A percentile compares a stretch with the other conserved stretches of the same genome.
phyloP scores from a whole-genome alignment of 2,888 invertebrate genomes.

The Dioctria rufipes region DNA sequence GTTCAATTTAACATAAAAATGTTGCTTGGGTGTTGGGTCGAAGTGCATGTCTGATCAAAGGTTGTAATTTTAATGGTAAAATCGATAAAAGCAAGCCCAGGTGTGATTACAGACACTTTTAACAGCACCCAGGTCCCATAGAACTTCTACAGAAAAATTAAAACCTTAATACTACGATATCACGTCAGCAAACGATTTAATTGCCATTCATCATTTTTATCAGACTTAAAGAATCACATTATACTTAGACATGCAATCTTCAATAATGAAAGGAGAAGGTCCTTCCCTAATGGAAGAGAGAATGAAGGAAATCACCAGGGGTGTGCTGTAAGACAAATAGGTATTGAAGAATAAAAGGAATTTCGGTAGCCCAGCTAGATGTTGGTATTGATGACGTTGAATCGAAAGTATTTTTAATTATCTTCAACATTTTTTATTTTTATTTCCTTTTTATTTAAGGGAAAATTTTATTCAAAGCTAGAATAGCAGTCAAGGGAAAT shows the following conservation, averaged over 20 bases:
- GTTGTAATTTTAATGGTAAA: constrained; percentile 25
- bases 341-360: constrained; percentile 11
- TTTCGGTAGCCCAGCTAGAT: background rate
- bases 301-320: constrained; percentile 6
- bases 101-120: constrained; percentile 46
- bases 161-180: constrained; percentile 59
- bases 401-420: constrained; percentile 45
- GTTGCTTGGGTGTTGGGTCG: background rate
- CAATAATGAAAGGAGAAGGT: constrained; percentile 47
- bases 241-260: constrained; percentile 57
- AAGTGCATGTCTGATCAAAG: constrained; percentile 34
- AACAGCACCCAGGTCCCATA: constrained; percentile 30
- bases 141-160: constrained; percentile 53
- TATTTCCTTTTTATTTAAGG: background rate
- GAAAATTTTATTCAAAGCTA: background rate
- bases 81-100: constrained; percentile 39
- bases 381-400: constrained; percentile 26
- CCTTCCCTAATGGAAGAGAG: constrained; percentile 36
- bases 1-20: constrained; percentile 31
- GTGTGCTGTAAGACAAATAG: constrained; percentile 35
- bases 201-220: constrained; percentile 60
- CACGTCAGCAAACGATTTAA: constrained; percentile 59
- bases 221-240: constrained; percentile 56
- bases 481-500: too few species aligned
- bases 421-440: constrained; percentile 30